Evolutionary conservation across 2,113 vertebrate genomes (phyloP), one percentile per base, ranked within the genome.

Genomic region (Pelobates fuscus): DNA sequence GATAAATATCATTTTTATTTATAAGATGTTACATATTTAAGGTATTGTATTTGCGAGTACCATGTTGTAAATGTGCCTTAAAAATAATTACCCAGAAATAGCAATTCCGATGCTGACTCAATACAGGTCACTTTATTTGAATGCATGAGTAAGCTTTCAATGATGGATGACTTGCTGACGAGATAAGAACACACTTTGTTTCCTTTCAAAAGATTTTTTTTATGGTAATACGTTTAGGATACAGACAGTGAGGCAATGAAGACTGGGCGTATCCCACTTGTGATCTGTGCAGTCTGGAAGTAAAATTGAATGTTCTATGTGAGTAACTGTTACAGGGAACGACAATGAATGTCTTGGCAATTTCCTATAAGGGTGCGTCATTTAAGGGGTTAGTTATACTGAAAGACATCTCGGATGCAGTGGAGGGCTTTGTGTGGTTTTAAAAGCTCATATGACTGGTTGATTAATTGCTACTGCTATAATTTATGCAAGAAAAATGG

Each of bases 81-180:
- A n/a, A n/a, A n/a, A n/a, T n/a, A n/a, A n/a, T n/a, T n/a, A n/a
- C n/a, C n/a, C n/a, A n/a, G n/a, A n/a, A n/a, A n/a, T n/a, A n/a
- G n/a, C n/a, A n/a, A n/a, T 64, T 25, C 27, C 2, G 30, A 63
- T 17, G 70, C 24, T 74, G 61, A 66, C 46, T 64, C 37, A 46
- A 67, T 14, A 67, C 72, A 67, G 63, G 64, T 67, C 63, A 74
- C 52, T 59, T 59, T 75, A 67, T 75, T 21, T 46, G 72, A 14
- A 59, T 29, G 72, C 52, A 67, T 75, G 37, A 75, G 11, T 75
- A 32, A 75, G 37, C 20, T n/a, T 29, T 43, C 26, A 8, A 4
- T 67, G 37, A 75, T 75, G 72, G 37, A 67, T 41, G 30, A 17
- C 14, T 23, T 27, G 61, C 21, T 52, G 61, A 65, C 49, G 41